Evolutionary conservation across 2,888 invertebrate genomes (phyloP).

Genomic region (Prosopocoilus inquinatus): DNA sequence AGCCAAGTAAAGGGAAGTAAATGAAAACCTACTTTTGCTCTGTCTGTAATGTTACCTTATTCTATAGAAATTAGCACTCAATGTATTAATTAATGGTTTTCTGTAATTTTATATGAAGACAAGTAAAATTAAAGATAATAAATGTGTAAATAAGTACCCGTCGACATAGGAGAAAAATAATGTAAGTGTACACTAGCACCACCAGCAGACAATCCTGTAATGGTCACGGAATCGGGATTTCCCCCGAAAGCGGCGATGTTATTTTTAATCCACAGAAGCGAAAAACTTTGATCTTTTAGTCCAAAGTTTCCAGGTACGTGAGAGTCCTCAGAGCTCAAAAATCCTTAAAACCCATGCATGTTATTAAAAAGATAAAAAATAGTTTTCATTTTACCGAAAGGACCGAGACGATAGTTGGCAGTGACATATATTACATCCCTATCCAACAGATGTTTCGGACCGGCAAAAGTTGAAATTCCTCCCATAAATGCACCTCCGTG

Average conservation of each 20-base stretch:
- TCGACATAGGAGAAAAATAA: conserved; percentile 42
- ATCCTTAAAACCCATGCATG: conserved; percentile 27
- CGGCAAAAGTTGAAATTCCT: conserved; percentile 54
- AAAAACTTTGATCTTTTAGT: conserved; percentile 44
- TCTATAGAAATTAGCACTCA: too few relatives aligned
- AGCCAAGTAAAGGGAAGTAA: too few relatives aligned
- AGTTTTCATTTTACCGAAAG: conserved; percentile 51
- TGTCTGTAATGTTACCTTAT: too few relatives aligned
- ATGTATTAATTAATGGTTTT: too few relatives aligned
- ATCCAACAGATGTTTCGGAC: conserved; percentile 59
- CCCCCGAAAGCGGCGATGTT: conserved; percentile 46
- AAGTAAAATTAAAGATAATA: too few relatives aligned
- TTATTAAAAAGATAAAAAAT: background rate
- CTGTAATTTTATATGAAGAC: too few relatives aligned
- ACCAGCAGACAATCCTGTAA: conserved; percentile 45
- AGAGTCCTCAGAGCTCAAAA: conserved; percentile 45
- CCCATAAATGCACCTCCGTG: conserved; percentile 66
- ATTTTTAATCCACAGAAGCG: conserved; percentile 43
- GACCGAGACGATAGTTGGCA: conserved; percentile 66
- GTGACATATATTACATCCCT: conserved; percentile 62
- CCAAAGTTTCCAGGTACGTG: conserved; percentile 46
- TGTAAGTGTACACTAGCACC: conserved; percentile 46
- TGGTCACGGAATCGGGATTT: conserved; percentile 44
- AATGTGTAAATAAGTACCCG: conserved; percentile 23
- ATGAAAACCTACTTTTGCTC: too few relatives aligned